Conservation (phyloP, 2,888 invertebrate genomes). For the Choreutis nemorana region DNA sequence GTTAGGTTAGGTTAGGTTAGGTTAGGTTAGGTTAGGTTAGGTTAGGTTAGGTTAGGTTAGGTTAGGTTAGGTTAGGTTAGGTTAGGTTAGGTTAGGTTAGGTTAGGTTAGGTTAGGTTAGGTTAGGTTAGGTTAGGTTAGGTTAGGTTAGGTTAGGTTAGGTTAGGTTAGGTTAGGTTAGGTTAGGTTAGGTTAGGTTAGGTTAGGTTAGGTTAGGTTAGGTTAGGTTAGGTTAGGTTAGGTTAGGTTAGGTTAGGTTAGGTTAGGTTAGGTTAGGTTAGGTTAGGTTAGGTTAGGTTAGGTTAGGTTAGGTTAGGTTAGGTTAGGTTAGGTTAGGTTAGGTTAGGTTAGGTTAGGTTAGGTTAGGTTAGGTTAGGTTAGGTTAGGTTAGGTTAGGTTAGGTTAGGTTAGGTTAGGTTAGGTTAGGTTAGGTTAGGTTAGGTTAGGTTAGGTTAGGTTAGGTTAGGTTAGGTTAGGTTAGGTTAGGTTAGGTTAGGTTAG, state of each 20-base stretch:
- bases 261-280: conserved; percentile 2
- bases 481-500: conserved; percentile 2
- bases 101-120: conserved; percentile 2
- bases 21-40: conserved; percentile 2
- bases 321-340: conserved; percentile 6
- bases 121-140: conserved; percentile 2
- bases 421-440: conserved; percentile 2
- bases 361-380: conserved; percentile 2
- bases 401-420: conserved; percentile 2
- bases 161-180: conserved; percentile 2
- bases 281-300: conserved; percentile 1
- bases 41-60: conserved; percentile 2
- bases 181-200: conserved; percentile 2
- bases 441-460: conserved; percentile 2
- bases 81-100: conserved; percentile 2
- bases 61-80: conserved; percentile 2
- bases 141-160: conserved; percentile 2
- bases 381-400: conserved; percentile 2
- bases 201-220: conserved; percentile 2
- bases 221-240: conserved; percentile 2
- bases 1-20: conserved; percentile 2
- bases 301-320: conserved; percentile 3
- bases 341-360: no score
- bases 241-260: conserved; percentile 2
- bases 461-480: conserved; percentile 2